These are phyloP conservation scores for Sporophila hypoxantha DNA, from an alignment of 2,113 vertebrate genomes.

Conservation along the genomic window DNA sequence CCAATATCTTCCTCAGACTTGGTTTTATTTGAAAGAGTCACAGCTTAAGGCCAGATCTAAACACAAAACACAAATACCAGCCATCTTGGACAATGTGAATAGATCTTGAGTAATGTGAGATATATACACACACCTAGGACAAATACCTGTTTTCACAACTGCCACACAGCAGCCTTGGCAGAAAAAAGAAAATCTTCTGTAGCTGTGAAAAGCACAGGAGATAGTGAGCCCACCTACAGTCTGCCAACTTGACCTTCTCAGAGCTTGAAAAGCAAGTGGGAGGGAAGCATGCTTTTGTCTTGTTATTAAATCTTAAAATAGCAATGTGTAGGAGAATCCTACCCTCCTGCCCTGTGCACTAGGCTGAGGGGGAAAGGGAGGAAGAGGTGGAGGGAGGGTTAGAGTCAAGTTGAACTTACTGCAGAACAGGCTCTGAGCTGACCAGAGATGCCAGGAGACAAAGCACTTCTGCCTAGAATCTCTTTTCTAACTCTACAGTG, in stretches of 20 bases:
- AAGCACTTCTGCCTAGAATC: neutral
- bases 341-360: neutral
- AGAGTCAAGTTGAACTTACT: neutral
- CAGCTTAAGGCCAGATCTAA: neutral
- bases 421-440: neutral
- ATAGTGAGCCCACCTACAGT: neutral
- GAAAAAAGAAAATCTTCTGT: neutral
- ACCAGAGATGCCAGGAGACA: neutral
- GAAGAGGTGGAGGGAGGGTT: neutral
- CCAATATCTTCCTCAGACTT: neutral
- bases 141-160: neutral
- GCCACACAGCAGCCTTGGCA: neutral
- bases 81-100: neutral
- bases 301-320: conserved; percentile 42
- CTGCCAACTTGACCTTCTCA: conserved; percentile 20
- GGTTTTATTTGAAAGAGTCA: neutral
- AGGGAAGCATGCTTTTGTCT: conserved; percentile 18
- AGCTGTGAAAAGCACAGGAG: neutral
- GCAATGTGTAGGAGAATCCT: conserved; percentile 17
- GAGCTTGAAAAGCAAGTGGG: conserved; percentile 16
- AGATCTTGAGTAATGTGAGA: neutral
- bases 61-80: neutral
- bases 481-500: neutral
- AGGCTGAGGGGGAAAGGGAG: neutral
- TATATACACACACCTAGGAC: neutral